phyloP scores from a whole-genome alignment of 2,113 vertebrate species.

The Protobothrops mucrosquamatus region DNA sequence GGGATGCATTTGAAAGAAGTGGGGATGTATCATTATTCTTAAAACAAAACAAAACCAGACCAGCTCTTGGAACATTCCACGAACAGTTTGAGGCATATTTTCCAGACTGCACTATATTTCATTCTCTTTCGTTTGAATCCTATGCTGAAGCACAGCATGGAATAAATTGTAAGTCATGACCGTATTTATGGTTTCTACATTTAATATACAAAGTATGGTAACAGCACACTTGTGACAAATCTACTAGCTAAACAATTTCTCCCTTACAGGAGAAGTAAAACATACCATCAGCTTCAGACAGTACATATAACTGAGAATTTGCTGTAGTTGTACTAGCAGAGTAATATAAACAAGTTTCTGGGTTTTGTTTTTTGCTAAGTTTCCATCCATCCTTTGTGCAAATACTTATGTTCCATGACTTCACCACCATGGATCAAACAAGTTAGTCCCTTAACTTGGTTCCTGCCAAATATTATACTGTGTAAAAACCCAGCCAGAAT shows the following conservation, averaged over 20 bases:
- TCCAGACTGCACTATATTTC: background rate
- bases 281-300: background rate
- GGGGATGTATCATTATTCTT: background rate
- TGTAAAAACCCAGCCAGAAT: background rate
- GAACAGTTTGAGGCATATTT: background rate
- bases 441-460: no score
- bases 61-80: background rate
- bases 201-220: background rate
- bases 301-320: background rate
- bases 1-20: conserved; percentile 3
- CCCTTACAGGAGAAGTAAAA: background rate
- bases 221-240: background rate
- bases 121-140: background rate
- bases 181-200: background rate
- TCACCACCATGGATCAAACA: background rate
- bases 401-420: background rate
- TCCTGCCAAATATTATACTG: background rate
- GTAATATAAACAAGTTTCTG: background rate
- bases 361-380: background rate
- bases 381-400: background rate
- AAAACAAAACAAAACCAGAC: background rate
- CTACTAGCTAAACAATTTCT: background rate
- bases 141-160: background rate
- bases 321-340: background rate
- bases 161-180: background rate